phyloP scores from a whole-genome alignment of 2,888 invertebrate genomes.

The Anticlea derivata region DNA sequence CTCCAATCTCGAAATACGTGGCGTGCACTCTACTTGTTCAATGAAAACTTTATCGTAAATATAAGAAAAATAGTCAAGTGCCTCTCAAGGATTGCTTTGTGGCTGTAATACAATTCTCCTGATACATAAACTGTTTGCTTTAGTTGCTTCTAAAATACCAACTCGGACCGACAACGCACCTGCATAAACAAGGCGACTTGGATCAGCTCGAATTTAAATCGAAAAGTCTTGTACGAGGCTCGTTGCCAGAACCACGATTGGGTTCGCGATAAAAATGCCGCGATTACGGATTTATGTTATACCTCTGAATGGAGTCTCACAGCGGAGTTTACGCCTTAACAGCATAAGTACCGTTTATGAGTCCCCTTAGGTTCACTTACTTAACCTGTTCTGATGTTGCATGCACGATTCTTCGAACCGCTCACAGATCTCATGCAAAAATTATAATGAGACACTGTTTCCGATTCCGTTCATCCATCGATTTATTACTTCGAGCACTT shows the following conservation, averaged over 20 bases:
- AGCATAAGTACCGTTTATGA: constrained; percentile 29
- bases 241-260: constrained; percentile 34
- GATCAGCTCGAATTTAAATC: constrained; percentile 32
- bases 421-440: constrained; percentile 24
- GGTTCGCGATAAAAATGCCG: constrained; percentile 30
- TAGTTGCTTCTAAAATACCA: constrained; percentile 31
- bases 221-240: constrained; percentile 24
- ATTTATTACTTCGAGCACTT: constrained; percentile 15
- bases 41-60: constrained; percentile 31
- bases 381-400: constrained; percentile 32
- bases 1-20: constrained; percentile 43
- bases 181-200: constrained; percentile 35
- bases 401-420: constrained; percentile 25
- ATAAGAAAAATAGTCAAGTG: constrained; percentile 30
- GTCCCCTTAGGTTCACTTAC: constrained; percentile 25
- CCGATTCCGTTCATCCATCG: constrained; percentile 17
- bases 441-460: constrained; percentile 23
- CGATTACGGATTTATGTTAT: constrained; percentile 33
- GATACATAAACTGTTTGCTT: constrained; percentile 27
- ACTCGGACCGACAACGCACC: constrained; percentile 26
- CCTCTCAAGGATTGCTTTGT: constrained; percentile 34
- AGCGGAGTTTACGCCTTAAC: constrained; percentile 23
- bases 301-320: constrained; percentile 30
- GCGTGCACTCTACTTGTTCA: constrained; percentile 32
- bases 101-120: constrained; percentile 31